Evolutionary conservation across 2,888 invertebrate species (phyloP), one percentile per base, ranked within the genome.

Genomic region (Pristionchus fissidentatus): DNA sequence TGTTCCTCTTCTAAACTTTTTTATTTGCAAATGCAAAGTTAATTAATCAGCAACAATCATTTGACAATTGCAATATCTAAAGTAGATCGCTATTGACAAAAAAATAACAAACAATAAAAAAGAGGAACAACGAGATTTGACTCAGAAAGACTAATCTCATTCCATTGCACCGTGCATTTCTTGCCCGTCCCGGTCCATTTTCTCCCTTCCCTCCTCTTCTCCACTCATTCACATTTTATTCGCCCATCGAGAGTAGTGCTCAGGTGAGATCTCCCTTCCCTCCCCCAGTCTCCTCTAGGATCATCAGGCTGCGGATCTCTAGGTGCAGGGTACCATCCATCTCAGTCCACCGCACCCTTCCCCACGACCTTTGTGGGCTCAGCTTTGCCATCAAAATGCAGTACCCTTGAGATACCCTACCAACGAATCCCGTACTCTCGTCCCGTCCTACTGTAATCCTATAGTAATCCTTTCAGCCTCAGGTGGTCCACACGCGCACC

Each of bases 401-500:
- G 1, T 32, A 22, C 41, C 43, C 43, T 41, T 3, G 15, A 52
- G n/a, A n/a, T 41, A 38, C 15, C 10, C 22, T 8, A 3, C 22
- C 66, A 41, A 29, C 41, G 19, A 38, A 1, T 38, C 13, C 70
- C 62, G n/a, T 41, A 8, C 32, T n/a, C 43, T 41, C 55, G n/a
- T 22, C 22, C 22, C 55, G 4, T 41, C 60, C 70, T 70, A 70
- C 70, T 4, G 70, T 70, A 70, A n/a, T 26, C 70, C 70, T 70
- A 70, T 41, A 22, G 70, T 70, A 70, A 26, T 70, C 2, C n/a
- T n/a, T n/a, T n/a, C n/a, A n/a, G n/a, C n/a, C n/a, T n/a, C 70
- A 70, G 70, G 70, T 70, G 70, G 70, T 70, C 70, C 3, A 70
- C 55, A 55, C n/a, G n/a, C 55, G 55, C 22, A 22, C 70, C 70